These are phyloP conservation scores for Stichopus chloronotus DNA, from an alignment of 35 echinoderm and acorn worm genomes.

Conservation along the genomic window DNA sequence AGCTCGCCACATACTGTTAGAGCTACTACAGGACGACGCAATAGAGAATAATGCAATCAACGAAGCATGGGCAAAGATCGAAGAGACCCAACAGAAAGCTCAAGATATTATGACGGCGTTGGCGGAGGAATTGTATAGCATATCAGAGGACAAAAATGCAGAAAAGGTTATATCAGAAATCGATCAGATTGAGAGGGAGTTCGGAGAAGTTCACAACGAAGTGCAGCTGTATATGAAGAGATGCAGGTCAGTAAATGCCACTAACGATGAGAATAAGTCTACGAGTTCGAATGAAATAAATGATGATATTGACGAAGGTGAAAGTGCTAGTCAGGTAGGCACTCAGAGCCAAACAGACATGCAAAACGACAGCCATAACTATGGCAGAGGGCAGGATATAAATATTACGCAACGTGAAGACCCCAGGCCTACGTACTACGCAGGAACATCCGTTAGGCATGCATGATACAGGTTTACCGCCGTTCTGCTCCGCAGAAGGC, in stretches of 20 bases:
- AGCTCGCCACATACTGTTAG: background rate
- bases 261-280: background rate
- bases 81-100: background rate
- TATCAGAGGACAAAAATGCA: background rate
- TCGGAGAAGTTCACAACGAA: constrained; percentile 6
- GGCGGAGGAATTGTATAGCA: background rate
- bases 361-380: background rate
- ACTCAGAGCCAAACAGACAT: background rate
- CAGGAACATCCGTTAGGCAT: background rate
- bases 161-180: constrained; percentile 23
- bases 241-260: background rate
- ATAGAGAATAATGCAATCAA: background rate
- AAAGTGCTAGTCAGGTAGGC: background rate
- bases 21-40: background rate
- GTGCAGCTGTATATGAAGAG: background rate
- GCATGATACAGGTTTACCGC: background rate
- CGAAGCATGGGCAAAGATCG: constrained; percentile 28
- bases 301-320: background rate
- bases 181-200: constrained; percentile 5
- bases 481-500: background rate
- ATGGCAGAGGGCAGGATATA: background rate
- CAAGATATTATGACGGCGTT: background rate
- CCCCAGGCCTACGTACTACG: too few species aligned
- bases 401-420: background rate
- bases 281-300: background rate